These are phyloP conservation scores for Acanthosepion lycidas DNA, from an alignment of 2,888 invertebrate genomes.

Conservation along the genomic window DNA sequence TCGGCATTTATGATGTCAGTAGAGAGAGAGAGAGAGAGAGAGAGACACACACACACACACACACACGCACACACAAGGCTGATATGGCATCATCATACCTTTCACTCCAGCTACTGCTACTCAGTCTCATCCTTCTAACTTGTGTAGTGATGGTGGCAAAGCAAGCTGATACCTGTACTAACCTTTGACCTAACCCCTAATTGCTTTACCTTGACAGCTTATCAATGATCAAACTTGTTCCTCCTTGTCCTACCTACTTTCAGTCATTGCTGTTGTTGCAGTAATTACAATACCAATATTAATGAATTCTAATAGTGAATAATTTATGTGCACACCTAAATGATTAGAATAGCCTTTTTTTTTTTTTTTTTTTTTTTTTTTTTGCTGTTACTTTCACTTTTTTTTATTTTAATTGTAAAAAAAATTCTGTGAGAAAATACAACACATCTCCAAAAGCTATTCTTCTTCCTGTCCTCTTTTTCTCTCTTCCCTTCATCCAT, in stretches of 20 bases:
- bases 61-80: background rate
- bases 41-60: too few relatives aligned
- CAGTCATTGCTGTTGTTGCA: background rate
- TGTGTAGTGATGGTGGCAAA: background rate
- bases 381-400: background rate
- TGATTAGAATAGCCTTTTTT: background rate
- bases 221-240: background rate
- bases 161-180: background rate
- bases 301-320: background rate
- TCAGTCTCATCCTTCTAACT: background rate
- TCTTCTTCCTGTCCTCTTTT: background rate
- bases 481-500: background rate
- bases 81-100: background rate
- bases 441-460: background rate
- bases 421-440: too few relatives aligned
- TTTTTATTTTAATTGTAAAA: too few relatives aligned
- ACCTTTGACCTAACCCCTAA: slow-evolving; percentile 33
- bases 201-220: background rate
- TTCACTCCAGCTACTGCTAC: background rate
- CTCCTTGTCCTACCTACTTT: background rate
- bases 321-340: background rate
- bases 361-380: background rate
- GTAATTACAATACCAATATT: background rate
- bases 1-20: too few relatives aligned
- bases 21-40: too few relatives aligned